Base-by-base conservation (phyloP, 2,797 vertebrate species). In the Craterocephalus amniculus region DNA sequence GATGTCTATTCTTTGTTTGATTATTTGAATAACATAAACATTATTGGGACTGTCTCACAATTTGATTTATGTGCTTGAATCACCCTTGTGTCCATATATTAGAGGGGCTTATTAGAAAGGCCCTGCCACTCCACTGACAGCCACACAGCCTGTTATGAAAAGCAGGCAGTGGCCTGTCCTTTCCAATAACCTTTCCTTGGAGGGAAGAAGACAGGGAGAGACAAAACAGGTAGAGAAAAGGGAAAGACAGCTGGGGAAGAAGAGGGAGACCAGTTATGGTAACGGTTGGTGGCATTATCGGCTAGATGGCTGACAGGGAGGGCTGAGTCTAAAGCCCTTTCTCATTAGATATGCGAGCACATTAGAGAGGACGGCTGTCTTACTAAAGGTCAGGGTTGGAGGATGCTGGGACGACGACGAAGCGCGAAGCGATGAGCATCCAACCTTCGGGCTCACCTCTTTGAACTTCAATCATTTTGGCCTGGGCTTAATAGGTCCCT, bases 391-490 rank as follows among this genome's bases (percentile, higher is more conserved):
- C 94, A 94, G 90, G 89, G 87, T 90, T 92, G 88, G 92, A 92
- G 89, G 93, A 93, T 90, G 91, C 88, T 86, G 90, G 89, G 89
- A 93, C 83, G 81, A 86, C 71, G 68, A 80, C 62, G 72, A 85
- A 90, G 88, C 75, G 73, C 81, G 83, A 88, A 80, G 92, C 86
- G 72, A 83, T 88, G 88, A 89, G 91, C 86, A 74, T 83, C 89
- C 90, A 90, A 93, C 92, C 94, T 94, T 94, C 92, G 85, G 87
- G 87, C 89, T 93, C 92, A 91, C 90, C 92, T 93, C 92, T 94
- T 93, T 94, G 93, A 95, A 95, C 94, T 93, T 94, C 93, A 94
- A 94, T 95, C 92, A 95, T 92, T 92, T 93, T 89, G 90, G 89
- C 91, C 92, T 81, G 83, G 76, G 88, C 90, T 93, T 95, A 95